Conservation (phyloP, 2,888 invertebrate species). For the Anodontia alba region DNA sequence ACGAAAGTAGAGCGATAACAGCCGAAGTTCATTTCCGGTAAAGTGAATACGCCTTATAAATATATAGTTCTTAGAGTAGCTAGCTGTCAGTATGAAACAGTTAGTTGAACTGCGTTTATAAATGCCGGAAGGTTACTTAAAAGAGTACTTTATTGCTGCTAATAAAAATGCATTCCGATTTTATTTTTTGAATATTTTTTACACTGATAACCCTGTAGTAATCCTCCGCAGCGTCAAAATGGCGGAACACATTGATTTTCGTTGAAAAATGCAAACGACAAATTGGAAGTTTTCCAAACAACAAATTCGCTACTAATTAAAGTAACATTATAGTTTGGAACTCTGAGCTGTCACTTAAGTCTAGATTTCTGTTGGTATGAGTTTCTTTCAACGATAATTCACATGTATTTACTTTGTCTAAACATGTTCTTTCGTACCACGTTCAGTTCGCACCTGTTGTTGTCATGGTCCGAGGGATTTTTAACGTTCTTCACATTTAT, state of each 20-base stretch:
- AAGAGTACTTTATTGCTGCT: too few relatives aligned
- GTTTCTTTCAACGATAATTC: too few relatives aligned
- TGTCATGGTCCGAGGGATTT: too few relatives aligned
- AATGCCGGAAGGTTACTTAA: too few relatives aligned
- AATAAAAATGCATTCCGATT: too few relatives aligned
- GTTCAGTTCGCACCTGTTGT: background rate
- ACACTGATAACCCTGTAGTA: background rate
- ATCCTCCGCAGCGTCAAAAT: constrained; percentile 72
- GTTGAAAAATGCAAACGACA: constrained; percentile 52
- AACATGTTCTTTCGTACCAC: background rate
- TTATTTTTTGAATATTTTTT: too few relatives aligned
- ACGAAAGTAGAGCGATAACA: background rate
- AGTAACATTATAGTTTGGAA: too few relatives aligned
- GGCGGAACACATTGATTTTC: constrained; percentile 58
- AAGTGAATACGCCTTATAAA: background rate
- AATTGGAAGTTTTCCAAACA: constrained; percentile 8
- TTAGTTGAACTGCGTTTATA: too few relatives aligned
- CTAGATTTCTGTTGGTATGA: too few relatives aligned
- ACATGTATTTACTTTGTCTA: background rate
- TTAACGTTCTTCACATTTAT: too few relatives aligned
- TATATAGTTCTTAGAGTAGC: background rate
- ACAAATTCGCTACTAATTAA: background rate
- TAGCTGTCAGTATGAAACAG: too few relatives aligned
- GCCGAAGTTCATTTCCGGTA: background rate
- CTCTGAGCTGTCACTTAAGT: too few relatives aligned